Evolutionary conservation across 2,113 vertebrate genomes (phyloP), one percentile per base, ranked within the genome.

Genomic region (Cervus canadensis): DNA sequence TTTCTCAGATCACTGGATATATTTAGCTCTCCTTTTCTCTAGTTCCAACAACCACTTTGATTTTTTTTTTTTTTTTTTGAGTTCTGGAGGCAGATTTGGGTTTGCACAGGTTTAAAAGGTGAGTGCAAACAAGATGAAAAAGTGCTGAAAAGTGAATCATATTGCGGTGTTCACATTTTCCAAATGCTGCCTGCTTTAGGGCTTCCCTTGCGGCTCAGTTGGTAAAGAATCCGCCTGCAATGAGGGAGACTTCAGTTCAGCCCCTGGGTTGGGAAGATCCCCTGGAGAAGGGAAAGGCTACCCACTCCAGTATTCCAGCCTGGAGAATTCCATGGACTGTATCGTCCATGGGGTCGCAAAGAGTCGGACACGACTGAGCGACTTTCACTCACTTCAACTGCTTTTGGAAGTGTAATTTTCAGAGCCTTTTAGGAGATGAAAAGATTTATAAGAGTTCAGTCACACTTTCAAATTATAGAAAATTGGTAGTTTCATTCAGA

Each of bases 401-500:
- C 97, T 96, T 96, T 85, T 98, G 89, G 95, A 98, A 98, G 96
- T 59, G 82, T 97, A 97, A 98, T 98, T 98, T 98, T 97, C 96
- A 98, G 92, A 84, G 94, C 86, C 94, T 98, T 97, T 96, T 96
- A 98, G 98, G 98, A 92, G 98, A 98, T 98, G 97, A 98, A 98
- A 99, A 98, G 97, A 90, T 98, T 98, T 98, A 96, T 95, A 97
- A 95, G 96, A 98, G 93, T 86, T 98, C 98, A 99, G 97, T 98
- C 98, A 98, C 98, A 99, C 96, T 98, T 98, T 92, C 97, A 98
- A 99, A 98, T 99, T 98, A 98, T 40, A 98, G 97, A 98, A 99
- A 99, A 98, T 98, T 98, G 97, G 98, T 98, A 97, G 97, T 98
- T 98, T 97, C 96, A 97, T 98, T 99, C 98, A 98, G 98, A 98